Evolutionary conservation across 1,140 invertebrate species (phyloP), one percentile per base, ranked within the genome.

Genomic region (Drosophila varians): DNA sequence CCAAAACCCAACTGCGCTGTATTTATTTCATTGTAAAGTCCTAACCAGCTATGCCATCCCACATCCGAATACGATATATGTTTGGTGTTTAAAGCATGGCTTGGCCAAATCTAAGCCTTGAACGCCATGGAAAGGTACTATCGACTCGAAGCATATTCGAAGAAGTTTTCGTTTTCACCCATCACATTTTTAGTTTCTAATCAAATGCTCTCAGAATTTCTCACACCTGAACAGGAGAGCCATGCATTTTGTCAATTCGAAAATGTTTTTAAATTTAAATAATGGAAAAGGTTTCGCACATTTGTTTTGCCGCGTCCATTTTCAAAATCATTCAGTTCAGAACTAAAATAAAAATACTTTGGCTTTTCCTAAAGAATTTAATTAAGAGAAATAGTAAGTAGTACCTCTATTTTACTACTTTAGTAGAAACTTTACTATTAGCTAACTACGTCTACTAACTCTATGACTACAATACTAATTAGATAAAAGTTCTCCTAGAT

Each of bases 1-100:
- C 61, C 68, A 76, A 87, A 84, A 86, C 52, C 68, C 61, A 69
- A 80, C 52, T 61, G 66, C 42, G 80, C 80, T 80, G 80, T 80
- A 80, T 66, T 38, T 65, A 74, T 69, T 77, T 79, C 31, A 74
- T 43, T 69, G 56, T 55, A 51, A 16, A 42, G 3, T 42, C 19
- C 16, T 19, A 42, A 42, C 25, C 43, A 48, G 72, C 68, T 60
- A 57, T 43, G 54, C 58, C 26, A 38, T 31, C 61, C 57, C 56
- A 57, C 43, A 21, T 48, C 21, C 11, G 16, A 21, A 21, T 2
- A 21, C 21, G 4, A 21, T 46, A 28, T 23, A 48, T 48, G 57
- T 40, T 62, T 23, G 40, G 40, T 69, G 58, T 79, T 79, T 58
- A 52, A 71, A 43, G 56, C 53, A 71, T 79, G 76, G 58, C 53